These are phyloP conservation scores for Xestia rhomboidea DNA, from an alignment of 2,888 invertebrate genomes.

Conservation along the genomic window DNA sequence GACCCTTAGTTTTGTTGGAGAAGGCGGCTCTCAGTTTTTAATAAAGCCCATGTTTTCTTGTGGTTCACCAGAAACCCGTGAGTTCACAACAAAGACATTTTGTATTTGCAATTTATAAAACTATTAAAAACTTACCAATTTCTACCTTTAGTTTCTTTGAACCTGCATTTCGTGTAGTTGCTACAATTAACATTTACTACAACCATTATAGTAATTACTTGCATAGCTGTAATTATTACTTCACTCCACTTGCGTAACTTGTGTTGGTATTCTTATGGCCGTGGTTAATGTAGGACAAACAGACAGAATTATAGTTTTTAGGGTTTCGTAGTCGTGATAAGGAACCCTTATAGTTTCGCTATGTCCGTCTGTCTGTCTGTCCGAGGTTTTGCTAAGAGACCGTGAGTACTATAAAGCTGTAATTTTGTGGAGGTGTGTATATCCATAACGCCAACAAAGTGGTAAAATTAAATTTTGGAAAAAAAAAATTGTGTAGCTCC, in stretches of 20 bases:
- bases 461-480: too few species aligned
- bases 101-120: neutral
- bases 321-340: too few species aligned
- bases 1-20: neutral
- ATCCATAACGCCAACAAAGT: too few species aligned
- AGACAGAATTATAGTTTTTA: neutral
- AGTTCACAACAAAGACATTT: neutral
- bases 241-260: neutral
- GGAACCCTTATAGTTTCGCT: too few species aligned
- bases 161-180: slow-evolving; percentile 30
- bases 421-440: too few species aligned
- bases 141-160: slow-evolving; percentile 3
- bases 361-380: too few species aligned
- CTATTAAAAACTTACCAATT: slow-evolving; percentile 7
- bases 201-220: slow-evolving; percentile 41
- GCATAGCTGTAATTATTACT: slow-evolving; percentile 27
- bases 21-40: neutral
- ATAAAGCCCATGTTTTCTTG: neutral
- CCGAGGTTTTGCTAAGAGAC: too few species aligned
- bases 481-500: too few species aligned
- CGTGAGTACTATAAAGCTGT: too few species aligned
- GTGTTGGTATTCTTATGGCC: slow-evolving; percentile 17
- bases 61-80: neutral
- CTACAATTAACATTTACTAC: slow-evolving; percentile 40
- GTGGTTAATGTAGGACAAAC: neutral